Evolutionary conservation across 2,113 vertebrate species (phyloP), one percentile per base, ranked within the genome.

Genomic region (Channa maculata): DNA sequence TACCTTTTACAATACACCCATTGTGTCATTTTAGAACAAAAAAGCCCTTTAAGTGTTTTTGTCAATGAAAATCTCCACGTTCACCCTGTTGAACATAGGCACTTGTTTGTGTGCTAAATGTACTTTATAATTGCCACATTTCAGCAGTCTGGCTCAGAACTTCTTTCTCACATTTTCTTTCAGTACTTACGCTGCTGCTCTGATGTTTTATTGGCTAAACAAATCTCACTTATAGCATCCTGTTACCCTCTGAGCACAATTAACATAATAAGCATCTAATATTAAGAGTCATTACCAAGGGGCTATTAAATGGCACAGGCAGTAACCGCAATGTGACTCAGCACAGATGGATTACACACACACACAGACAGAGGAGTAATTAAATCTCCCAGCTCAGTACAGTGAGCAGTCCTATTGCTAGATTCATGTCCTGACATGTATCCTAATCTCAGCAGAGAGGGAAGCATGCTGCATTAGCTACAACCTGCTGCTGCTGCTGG

Each of bases 241-340:
- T 86, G 69, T 84, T 77, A 75, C 78, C 59, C 72, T 75, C 80
- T 86, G 79, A 93, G 74, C 75, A 86, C 89, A 91, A 93, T 93
- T 92, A 92, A 72, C 87, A 89, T 89, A 91, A 92, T 88, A 88
- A 91, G 88, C 81, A 72, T 88, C 78, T 91, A 87, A 90, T 90
- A 91, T 79, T 78, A 46, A 82, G 75, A 88, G 86, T 84, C 77
- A 80, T 93, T 89, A 91, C 86, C 75, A 72, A 54, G 75, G 77
- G 60, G 64, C 63, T 80, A 82, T 90, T 90, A 91, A 92, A 92
- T 91, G 72, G 85, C 71, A 86, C 88, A 83, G 81, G 76, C 84
- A 80, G 86, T 77, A 90, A 92, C 91, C 87, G 63, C 92, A 93
- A 43, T 77, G 67, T 92, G 90, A 92, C 85, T 90, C 86, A 91